Percentiles rank a stretch among this genome's conserved stretches.
Conservation (phyloP, 2,888 invertebrate genomes). For the Cryptocephalus primarius region DNA sequence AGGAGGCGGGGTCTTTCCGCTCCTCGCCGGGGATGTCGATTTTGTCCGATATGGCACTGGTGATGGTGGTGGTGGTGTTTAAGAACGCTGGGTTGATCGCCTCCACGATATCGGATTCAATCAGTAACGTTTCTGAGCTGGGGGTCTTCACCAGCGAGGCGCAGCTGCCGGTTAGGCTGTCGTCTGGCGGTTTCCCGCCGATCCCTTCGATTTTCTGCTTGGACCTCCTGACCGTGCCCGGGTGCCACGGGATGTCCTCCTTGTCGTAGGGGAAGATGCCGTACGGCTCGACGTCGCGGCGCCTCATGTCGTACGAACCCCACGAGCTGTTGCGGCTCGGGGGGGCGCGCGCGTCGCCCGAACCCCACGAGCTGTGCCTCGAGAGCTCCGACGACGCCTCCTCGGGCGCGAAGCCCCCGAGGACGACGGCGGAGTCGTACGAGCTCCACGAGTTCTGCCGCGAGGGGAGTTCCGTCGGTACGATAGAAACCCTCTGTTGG, state of each 20-base stretch:
- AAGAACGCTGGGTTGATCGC: constrained; percentile 22
- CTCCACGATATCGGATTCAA: constrained; percentile 13
- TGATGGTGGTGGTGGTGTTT: constrained; percentile 18
- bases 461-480: constrained; percentile 43
- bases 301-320: constrained; percentile 58
- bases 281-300: constrained; percentile 27
- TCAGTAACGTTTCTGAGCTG: constrained; percentile 29
- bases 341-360: constrained; percentile 42
- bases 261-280: constrained; percentile 46
- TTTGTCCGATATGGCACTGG: constrained; percentile 51
- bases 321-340: constrained; percentile 61
- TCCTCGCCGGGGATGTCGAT: constrained; percentile 37
- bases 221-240: constrained; percentile 59
- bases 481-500: constrained; percentile 31
- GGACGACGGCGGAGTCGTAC: constrained; percentile 64
- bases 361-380: constrained; percentile 74
- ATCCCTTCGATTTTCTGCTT: constrained; percentile 55
- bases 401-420: constrained; percentile 44
- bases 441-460: constrained; percentile 70
- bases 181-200: constrained; percentile 31
- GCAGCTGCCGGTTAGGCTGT: constrained; percentile 15
- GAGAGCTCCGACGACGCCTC: constrained; percentile 48
- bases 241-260: constrained; percentile 54
- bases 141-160: constrained; percentile 26
- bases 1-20: constrained; percentile 1